Evolutionary conservation across 2,888 invertebrate species (phyloP), one percentile per base, ranked within the genome.

Genomic region (Stenoptilia bipunctidactyla): DNA sequence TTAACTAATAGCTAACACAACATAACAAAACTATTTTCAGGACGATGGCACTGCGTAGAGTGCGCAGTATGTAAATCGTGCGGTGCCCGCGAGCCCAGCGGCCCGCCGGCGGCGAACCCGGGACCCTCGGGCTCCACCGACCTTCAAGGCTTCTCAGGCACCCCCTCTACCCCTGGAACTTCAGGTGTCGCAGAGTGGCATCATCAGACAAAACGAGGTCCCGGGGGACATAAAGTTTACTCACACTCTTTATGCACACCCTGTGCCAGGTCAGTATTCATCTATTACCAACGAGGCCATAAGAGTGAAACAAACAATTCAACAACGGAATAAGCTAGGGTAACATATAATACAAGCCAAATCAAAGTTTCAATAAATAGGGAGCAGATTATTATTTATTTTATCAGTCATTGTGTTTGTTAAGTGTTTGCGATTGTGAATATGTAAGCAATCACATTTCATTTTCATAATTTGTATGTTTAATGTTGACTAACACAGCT

Each of bases 1-100:
- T n/a, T n/a, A n/a, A n/a, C n/a, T n/a, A n/a, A n/a, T n/a, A n/a
- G n/a, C n/a, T n/a, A n/a, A n/a, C n/a, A n/a, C n/a, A n/a, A n/a
- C n/a, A n/a, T n/a, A n/a, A n/a, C n/a, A n/a, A n/a, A n/a, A n/a
- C n/a, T 6, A 3, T 8, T 40, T 54, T 0, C 56, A 88, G 88
- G 87, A 27, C 89, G 93, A 37, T 97, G 96, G 96, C 93, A 94
- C 63, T 97, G 97, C 69, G 88, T 88, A 42, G 89, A 90, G 52
- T 94, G 94, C 63, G 89, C 91, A 6, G 75, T 91, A 40, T 93
- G 88, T 58, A 86, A 86, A 61, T 86, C 87, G 42, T 88, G 88
- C 61, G 87, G 87, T 39, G 75, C 87, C 40, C 86, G 85, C 1
- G 71, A 75, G 30, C 83, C 87, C 1, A 65, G 73, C 48, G 87